A percentile compares a stretch with the other conserved stretches of the same genome.
Evolutionary conservation across 2,888 invertebrate genomes (phyloP).

Genomic region (Stomorhina lunata): DNA sequence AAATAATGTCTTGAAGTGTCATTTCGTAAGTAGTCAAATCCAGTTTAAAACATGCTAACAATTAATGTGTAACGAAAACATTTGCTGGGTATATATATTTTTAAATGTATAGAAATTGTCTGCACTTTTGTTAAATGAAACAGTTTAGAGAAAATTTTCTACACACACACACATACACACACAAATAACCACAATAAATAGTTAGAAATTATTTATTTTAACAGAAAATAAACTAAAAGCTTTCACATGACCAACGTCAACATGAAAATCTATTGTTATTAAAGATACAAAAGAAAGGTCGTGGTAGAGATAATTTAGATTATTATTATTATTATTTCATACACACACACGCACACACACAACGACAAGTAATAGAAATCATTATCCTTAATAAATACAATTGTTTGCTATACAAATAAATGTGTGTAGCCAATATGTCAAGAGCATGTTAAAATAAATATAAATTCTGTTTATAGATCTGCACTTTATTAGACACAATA

Average conservation of each 20-base stretch:
- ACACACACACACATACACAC: too few relatives aligned
- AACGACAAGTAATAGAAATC: constrained; percentile 12
- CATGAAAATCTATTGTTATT: constrained; percentile 13
- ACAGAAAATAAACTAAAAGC: background rate
- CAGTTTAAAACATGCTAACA: too few relatives aligned
- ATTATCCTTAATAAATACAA: constrained; percentile 56
- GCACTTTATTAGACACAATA: background rate
- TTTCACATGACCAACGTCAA: background rate
- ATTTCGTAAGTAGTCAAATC: too few relatives aligned
- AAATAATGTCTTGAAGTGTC: too few relatives aligned
- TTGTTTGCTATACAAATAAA: constrained; percentile 33
- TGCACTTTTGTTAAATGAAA: too few relatives aligned
- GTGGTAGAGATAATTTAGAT: constrained; percentile 44
- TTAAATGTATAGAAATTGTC: too few relatives aligned
- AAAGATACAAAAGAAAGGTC: constrained; percentile 22
- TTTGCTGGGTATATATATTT: too few relatives aligned
- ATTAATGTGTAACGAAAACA: too few relatives aligned
- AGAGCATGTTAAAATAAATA: background rate
- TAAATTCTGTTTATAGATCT: background rate
- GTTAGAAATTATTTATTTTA: constrained; percentile 10
- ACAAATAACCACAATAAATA: too few relatives aligned
- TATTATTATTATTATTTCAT: constrained; percentile 19
- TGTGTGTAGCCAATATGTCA: background rate
- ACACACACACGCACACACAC: background rate
- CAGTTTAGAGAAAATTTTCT: background rate